Evolutionary conservation across 2,113 vertebrate genomes (phyloP), one percentile per base, ranked within the genome.

Genomic region (Eurypyga helias): DNA sequence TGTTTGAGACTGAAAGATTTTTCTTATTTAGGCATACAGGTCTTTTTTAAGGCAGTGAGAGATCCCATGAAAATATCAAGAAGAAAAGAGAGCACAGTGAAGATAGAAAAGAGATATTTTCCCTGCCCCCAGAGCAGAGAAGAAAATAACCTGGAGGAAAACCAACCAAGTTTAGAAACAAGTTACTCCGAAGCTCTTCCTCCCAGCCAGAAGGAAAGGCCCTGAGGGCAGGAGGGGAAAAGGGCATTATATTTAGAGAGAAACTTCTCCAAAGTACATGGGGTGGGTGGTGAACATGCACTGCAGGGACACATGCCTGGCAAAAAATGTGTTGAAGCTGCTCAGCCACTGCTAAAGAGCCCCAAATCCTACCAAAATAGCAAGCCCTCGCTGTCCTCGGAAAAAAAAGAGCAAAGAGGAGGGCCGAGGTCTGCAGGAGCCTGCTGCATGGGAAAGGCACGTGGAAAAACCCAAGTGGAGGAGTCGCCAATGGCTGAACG

Each of bases 211-310:
- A 83, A 83, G 49, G 61, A 72, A 95, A 87, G 49, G 23, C 41
- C 36, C 49, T 46, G 26, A 93, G 25, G 49, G 61, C 43, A 93
- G 0, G 0, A 85, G 49, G 49, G 49, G 38, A 21, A 95, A 91
- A 87, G 13, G 16, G 11, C 45, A 52, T 52, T 72, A 23, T 28
- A 64, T 57, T 86, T 80, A 76, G 66, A 88, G 24, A 72, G 34
- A 86, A 92, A 46, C 14, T 77, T 66, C 71, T 73, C 41, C 24
- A 20, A 81, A 95, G 60, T 48, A 67, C 25, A 29, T 8, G 9
- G 12, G 25, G 10, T 2, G 1, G 10, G 16, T 60, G 13, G 33
- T 1, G 0, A 75, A 48, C 11, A 26, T 3, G 12, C 1, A 0
- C 45, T 36, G 13, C 61, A 64, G 36, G 29, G 31, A 41, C 0